These are phyloP conservation scores for Megalops atlanticus DNA, from an alignment of 2,113 vertebrate genomes.

Conservation along the genomic window DNA sequence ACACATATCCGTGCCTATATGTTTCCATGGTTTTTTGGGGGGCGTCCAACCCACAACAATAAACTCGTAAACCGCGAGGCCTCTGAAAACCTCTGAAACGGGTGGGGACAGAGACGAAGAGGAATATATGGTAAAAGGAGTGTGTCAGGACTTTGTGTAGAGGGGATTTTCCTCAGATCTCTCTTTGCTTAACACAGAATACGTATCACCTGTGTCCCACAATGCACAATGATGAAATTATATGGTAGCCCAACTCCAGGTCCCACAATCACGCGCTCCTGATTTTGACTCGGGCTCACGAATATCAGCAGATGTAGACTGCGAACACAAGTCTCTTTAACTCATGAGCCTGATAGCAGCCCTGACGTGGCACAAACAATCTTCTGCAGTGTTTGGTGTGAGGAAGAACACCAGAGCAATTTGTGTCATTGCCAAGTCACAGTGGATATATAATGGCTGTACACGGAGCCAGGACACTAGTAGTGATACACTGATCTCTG, in stretches of 20 bases:
- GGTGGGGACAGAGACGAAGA: background rate
- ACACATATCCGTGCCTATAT: slow-evolving; percentile 63
- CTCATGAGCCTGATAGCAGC: background rate
- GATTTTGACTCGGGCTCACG: background rate
- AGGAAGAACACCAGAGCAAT: background rate
- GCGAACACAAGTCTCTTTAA: background rate
- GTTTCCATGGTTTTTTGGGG: slow-evolving; percentile 59
- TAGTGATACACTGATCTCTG: too few relatives aligned
- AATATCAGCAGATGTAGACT: too few relatives aligned
- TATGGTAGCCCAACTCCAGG: background rate
- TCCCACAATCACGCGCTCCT: background rate
- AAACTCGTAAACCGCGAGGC: background rate
- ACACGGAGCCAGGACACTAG: too few relatives aligned
- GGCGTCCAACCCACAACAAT: slow-evolving; percentile 62
- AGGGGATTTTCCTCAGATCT: too few relatives aligned
- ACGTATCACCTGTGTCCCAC: too few relatives aligned
- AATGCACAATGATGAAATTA: too few relatives aligned
- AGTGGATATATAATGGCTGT: background rate
- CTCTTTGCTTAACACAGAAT: too few relatives aligned
- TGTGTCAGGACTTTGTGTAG: too few relatives aligned
- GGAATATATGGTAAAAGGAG: background rate
- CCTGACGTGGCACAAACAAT: slow-evolving; percentile 16
- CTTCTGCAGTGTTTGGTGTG: too few relatives aligned
- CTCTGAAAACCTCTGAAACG: background rate
- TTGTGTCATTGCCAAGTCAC: background rate